Evolutionary conservation across 1,140 invertebrate genomes (phyloP), one percentile per base, ranked within the genome.

Genomic region (Bombus balteatus): DNA sequence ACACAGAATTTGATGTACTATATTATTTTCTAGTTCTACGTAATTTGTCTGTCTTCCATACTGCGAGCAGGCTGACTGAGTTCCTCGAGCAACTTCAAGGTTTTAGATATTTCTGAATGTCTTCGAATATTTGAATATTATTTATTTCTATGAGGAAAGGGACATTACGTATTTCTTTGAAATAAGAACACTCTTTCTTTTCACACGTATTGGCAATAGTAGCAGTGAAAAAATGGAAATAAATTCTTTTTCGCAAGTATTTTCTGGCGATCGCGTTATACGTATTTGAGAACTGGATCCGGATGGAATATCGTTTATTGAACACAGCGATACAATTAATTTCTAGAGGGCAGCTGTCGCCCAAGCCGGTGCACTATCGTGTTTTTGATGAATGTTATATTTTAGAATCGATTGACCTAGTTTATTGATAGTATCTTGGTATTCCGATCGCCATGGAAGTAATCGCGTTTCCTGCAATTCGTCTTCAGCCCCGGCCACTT

Each of bases 401-500:
- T 94, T 93, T 89, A 96, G 96, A 28, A 97, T 96, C 41, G 96
- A 94, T 0, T 94, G 94, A 2, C 96, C 96, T 37, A 96, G 91
- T 90, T 95, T 95, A 15, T 94, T 95, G 6, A 96, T 96, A 1
- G 92, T 95, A 81, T 96, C 96, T 92, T 96, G 96, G 88, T 97
- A 97, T 91, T 97, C 96, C 0, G 96, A 95, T 77, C 94, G 95
- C 91, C 92, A 93, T 9, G 90, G 62, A 15, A 89, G 85, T 43
- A 89, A 13, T 15, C 65, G 79, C 32, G 59, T 66, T n/a, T 81
- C 62, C 28, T 77, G 73, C n/a, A 28, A 47, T 9, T 85, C 81
- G 3, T 87, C 85, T 15, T 82, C 85, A 1, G 87, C 85, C 8
- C 78, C 80, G 10, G 3, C 72, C 73, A 65, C 18, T 76, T 86